Base-by-base conservation (phyloP, 92 coral and sea anemone species). In the Zoanthus sociatus region DNA sequence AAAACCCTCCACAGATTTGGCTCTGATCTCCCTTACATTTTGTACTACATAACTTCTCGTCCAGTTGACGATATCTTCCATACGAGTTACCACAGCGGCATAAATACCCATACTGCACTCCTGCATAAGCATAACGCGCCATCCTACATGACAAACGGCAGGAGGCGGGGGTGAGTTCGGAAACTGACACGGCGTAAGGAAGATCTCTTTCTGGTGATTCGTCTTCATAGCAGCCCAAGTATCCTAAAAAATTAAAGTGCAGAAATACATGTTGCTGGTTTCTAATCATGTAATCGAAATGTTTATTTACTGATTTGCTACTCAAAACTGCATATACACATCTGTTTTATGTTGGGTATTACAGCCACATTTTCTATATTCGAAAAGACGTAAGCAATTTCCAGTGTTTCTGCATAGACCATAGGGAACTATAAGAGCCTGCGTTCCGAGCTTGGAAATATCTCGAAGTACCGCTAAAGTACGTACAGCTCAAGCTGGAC, bases 21-120 rank as follows among this genome's bases (percentile, higher is more conserved):
- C 89, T 63, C 30, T 81, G 86, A 74, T 97, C 99, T 46, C 99
- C 99, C 66, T 76, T 85, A 51, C 99, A 97, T 45, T 87, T 83
- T 2, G 95, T 92, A 63, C 88, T 92, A 75, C 99, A 97, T 64
- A 92, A 95, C 48, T 86, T 94, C 44, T 97, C 99, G 13, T 88
- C 88, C 7, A 94, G 88, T 71, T 94, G 90, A 4, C 88, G 86
- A 87, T 97, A 95, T 68, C 92, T 95, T 33, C 99, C 99, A 81
- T 97, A 97, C 1, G 92, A 87, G 71, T 97, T 93, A 26, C 99
- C 99, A 85, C 99, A 97, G 64, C 98, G 94, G 75, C 99, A 97
- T 87, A 97, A 86, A 83, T 97, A 97, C 66, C 99, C 99, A 87
- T 97, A 95, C 94, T 97, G 99, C 83, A 97, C 93, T 71, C 94